Conservation (phyloP, 2,113 vertebrate species). For the Oncorhynchus kisutch region DNA sequence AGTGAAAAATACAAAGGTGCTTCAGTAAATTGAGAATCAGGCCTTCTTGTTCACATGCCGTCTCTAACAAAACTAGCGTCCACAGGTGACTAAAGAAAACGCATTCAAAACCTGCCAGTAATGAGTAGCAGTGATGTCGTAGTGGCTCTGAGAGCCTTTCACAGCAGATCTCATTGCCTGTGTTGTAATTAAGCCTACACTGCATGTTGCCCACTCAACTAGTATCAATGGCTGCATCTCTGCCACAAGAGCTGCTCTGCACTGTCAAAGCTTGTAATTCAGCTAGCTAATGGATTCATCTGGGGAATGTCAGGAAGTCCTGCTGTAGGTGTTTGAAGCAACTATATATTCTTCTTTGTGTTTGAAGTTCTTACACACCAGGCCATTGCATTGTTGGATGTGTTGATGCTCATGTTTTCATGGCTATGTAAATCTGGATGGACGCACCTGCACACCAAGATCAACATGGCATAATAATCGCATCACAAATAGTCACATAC, state of each 20-base stretch:
- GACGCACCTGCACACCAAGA: not conserved
- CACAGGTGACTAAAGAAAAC: slow-evolving; percentile 8
- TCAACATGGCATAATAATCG: not conserved
- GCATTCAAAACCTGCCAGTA: slow-evolving; percentile 4
- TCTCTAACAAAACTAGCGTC: not conserved
- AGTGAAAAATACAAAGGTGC: slow-evolving; percentile 8
- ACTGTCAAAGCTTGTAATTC: not conserved
- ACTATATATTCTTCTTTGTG: not conserved
- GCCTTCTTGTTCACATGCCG: not conserved
- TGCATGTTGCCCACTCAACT: not conserved
- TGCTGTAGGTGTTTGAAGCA: not conserved
- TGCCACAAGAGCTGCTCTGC: not conserved
- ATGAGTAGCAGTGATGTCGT: slow-evolving; percentile 18
- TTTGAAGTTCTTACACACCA: not conserved
- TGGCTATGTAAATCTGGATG: not conserved
- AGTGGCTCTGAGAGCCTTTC: not conserved
- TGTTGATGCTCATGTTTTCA: not conserved
- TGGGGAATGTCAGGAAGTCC: not conserved
- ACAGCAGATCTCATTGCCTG: slow-evolving; percentile 18
- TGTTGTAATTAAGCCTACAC: not conserved
- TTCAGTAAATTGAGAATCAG: not conserved
- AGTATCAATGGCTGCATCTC: not conserved
- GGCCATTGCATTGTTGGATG: not conserved
- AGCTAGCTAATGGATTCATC: not conserved
- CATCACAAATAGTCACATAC: too few species aligned